Conservation (phyloP, 1,140 invertebrate genomes). For the Ceratitis capitata region DNA sequence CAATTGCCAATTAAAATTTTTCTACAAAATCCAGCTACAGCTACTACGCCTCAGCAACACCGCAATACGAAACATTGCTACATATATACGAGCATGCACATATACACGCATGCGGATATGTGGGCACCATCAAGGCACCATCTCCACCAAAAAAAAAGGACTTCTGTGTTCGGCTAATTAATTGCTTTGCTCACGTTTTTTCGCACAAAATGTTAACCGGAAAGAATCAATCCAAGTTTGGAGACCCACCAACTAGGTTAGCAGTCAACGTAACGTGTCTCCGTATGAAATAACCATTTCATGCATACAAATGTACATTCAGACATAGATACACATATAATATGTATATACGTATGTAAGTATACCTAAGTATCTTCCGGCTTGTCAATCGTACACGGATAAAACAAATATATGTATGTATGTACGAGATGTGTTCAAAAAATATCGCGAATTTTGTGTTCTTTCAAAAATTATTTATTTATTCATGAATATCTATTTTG, state of each 20-base stretch:
- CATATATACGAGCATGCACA: neutral
- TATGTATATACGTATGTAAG: too few relatives aligned
- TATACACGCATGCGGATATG: neutral
- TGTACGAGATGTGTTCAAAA: neutral
- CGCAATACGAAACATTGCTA: neutral
- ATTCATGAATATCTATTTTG: too few relatives aligned
- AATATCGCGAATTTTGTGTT: too few relatives aligned
- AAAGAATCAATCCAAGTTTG: constrained; percentile 46
- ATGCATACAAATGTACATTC: neutral
- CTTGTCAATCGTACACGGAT: neutral
- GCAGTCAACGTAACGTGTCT: neutral
- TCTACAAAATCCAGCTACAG: constrained; percentile 44
- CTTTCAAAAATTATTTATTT: too few relatives aligned
- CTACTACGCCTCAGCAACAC: neutral
- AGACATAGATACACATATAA: too few relatives aligned
- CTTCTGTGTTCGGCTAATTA: constrained; percentile 49
- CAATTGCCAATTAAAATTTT: constrained; percentile 51
- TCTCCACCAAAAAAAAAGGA: constrained; percentile 44
- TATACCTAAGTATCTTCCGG: neutral
- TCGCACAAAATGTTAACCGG: constrained; percentile 45
- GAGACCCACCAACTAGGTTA: neutral
- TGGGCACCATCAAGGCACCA: neutral
- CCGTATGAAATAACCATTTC: neutral
- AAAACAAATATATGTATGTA: neutral
- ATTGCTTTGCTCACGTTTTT: constrained; percentile 49